These are phyloP conservation scores for Micromys minutus DNA, from an alignment of 2,113 vertebrate species.

Conservation along the genomic window DNA sequence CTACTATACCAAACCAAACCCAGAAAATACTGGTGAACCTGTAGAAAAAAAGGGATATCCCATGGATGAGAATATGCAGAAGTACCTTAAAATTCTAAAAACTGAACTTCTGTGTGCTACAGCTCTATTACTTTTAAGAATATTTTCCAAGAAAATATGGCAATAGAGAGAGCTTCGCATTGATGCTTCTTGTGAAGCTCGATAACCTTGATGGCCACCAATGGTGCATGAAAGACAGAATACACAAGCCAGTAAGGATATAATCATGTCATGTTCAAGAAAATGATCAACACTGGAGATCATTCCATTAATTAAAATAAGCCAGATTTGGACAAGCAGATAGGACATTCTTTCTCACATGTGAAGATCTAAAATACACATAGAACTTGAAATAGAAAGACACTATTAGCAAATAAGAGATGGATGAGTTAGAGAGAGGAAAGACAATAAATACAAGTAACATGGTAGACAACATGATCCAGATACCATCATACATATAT, in stretches of 20 bases:
- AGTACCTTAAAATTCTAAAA: not conserved
- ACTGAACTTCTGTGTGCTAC: not conserved
- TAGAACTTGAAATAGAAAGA: not conserved
- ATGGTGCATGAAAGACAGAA: not conserved
- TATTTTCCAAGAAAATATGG: not conserved
- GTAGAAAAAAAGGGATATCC: not conserved
- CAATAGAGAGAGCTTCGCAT: not conserved
- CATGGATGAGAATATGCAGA: not conserved
- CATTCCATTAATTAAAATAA: not conserved
- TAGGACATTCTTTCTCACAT: not conserved
- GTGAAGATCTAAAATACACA: no score
- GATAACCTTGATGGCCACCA: not conserved
- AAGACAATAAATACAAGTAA: not conserved
- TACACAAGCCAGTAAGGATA: not conserved
- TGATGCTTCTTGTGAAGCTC: not conserved
- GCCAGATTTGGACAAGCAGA: not conserved
- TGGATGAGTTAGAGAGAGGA: not conserved
- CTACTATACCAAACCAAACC: not conserved
- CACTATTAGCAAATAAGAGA: not conserved
- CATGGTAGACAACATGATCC: not conserved
- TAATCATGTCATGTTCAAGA: not conserved
- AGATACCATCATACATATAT: not conserved
- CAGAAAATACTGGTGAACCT: not conserved
- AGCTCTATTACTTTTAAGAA: not conserved
- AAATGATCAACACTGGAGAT: not conserved